Evolutionary conservation across 2,888 invertebrate species (phyloP).

Genomic region (Pandemis heparana): DNA sequence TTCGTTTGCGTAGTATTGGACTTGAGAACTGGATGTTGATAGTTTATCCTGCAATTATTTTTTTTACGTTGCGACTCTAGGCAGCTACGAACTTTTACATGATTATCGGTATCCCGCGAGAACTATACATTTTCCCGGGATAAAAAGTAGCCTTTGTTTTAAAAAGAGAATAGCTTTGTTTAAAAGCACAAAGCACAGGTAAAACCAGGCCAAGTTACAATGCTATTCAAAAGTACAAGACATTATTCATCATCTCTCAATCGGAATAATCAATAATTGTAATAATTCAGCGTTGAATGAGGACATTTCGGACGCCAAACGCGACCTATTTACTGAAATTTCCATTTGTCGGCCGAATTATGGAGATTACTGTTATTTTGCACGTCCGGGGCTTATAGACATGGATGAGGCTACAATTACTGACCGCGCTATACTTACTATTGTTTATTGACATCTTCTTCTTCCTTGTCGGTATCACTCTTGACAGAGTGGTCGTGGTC

Average conservation of each 20-base stretch:
- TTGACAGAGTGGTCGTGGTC: too few relatives aligned
- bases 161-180: too few relatives aligned
- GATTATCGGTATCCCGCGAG: too few relatives aligned
- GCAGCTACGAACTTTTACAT: too few relatives aligned
- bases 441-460: background rate
- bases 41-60: too few relatives aligned
- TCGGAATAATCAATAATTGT: slow-evolving; percentile 38
- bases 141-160: too few relatives aligned
- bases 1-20: too few relatives aligned
- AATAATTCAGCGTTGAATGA: slow-evolving; percentile 24
- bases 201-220: background rate
- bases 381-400: slow-evolving; percentile 44
- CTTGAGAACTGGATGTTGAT: too few relatives aligned
- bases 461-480: too few relatives aligned
- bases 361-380: slow-evolving; percentile 62
- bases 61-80: too few relatives aligned
- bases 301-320: slow-evolving; percentile 38
- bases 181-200: background rate
- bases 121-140: too few relatives aligned
- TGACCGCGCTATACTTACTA: background rate
- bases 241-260: slow-evolving; percentile 12
- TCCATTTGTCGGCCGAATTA: slow-evolving; percentile 58
- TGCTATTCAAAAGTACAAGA: too few relatives aligned
- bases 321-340: slow-evolving; percentile 58
- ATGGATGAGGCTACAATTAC: slow-evolving; percentile 20